Evolutionary conservation across 2,888 invertebrate genomes (phyloP).

Genomic region (Standfussiana lucernea): DNA sequence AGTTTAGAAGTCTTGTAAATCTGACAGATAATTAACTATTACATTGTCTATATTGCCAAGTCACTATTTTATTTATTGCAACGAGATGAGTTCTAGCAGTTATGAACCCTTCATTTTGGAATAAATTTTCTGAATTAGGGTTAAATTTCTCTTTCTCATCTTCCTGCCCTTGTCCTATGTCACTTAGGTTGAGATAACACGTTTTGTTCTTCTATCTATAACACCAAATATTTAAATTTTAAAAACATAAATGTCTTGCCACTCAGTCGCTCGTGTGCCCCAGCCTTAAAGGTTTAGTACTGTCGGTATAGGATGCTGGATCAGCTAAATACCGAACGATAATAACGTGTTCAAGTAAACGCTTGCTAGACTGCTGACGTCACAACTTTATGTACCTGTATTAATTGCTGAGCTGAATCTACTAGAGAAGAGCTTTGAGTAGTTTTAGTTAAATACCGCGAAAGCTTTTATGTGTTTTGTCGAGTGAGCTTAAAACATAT

Average conservation of each 20-base stretch:
- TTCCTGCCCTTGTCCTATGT: neutral
- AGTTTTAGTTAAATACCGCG: slow-evolving; percentile 27
- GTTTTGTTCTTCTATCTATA: neutral
- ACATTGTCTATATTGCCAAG: neutral
- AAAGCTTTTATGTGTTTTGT: slow-evolving; percentile 32
- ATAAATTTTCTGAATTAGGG: neutral
- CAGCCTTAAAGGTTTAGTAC: slow-evolving; percentile 46
- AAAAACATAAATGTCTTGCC: neutral
- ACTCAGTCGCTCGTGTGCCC: slow-evolving; percentile 22
- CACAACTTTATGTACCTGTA: slow-evolving; percentile 38
- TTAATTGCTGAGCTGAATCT: slow-evolving; percentile 43
- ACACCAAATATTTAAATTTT: neutral
- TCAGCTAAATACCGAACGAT: slow-evolving; percentile 74
- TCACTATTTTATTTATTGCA: neutral
- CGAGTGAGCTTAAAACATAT: neutral
- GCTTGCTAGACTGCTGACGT: slow-evolving; percentile 56
- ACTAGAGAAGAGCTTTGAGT: slow-evolving; percentile 17
- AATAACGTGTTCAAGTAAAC: slow-evolving; percentile 73
- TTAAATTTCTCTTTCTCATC: neutral
- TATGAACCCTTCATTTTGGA: neutral
- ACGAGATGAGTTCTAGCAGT: neutral
- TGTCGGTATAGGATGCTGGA: slow-evolving; percentile 64
- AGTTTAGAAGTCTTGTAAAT: neutral
- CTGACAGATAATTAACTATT: neutral
- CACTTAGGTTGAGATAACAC: neutral